These are phyloP conservation scores for Actias luna DNA, from an alignment of 2,888 invertebrate genomes.

Conservation along the genomic window DNA sequence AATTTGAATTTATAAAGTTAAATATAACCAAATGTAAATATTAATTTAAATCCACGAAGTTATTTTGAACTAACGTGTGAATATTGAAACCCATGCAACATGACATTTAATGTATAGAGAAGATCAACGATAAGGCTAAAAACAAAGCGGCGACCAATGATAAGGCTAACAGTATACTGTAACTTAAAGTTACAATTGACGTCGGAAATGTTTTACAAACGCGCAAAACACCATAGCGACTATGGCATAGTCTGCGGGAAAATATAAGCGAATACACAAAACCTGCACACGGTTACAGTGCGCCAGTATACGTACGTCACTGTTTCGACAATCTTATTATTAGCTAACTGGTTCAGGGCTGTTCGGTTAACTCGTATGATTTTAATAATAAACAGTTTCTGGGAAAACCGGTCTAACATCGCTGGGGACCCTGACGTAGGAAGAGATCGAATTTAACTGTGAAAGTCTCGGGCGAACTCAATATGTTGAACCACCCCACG, in stretches of 20 bases:
- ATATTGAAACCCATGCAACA: too few species aligned
- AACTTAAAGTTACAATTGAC: too few species aligned
- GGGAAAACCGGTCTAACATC: constrained; percentile 3
- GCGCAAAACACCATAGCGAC: background rate
- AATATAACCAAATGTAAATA: too few species aligned
- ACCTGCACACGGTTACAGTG: background rate
- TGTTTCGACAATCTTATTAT: constrained; percentile 34
- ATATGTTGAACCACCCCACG: too few species aligned
- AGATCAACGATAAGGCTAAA: too few species aligned
- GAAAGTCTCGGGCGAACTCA: background rate
- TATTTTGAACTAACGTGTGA: too few species aligned
- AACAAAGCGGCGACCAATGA: too few species aligned
- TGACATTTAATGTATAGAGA: too few species aligned
- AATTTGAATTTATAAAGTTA: too few species aligned
- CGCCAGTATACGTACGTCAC: background rate
- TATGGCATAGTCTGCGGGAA: background rate
- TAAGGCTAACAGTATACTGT: too few species aligned
- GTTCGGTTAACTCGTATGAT: constrained; percentile 28
- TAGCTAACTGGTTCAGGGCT: constrained; percentile 75
- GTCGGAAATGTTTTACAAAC: too few species aligned
- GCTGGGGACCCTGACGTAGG: background rate
- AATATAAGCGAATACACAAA: background rate
- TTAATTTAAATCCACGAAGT: too few species aligned
- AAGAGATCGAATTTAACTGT: background rate
- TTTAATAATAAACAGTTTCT: constrained; percentile 32